phyloP scores from a whole-genome alignment of 2,888 invertebrate species.

The Drosophila prolongata region DNA sequence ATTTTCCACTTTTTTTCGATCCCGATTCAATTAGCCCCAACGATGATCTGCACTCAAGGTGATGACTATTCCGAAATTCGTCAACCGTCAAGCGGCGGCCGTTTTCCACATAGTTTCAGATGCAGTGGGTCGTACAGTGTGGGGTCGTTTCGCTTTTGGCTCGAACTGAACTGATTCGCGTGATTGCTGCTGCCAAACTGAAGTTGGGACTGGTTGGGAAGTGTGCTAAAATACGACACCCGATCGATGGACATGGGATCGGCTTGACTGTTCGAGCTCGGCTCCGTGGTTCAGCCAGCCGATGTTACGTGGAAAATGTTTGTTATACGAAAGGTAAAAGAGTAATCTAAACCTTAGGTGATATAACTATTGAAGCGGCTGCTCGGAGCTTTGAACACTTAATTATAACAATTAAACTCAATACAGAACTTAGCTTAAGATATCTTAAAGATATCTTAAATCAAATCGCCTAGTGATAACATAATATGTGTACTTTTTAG shows the following conservation, averaged over 20 bases:
- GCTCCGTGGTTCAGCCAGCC: slow-evolving; percentile 7
- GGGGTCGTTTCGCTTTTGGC: slow-evolving; percentile 8
- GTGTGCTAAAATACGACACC: slow-evolving; percentile 47
- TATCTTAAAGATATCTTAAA: too few relatives aligned
- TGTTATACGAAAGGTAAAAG: too few relatives aligned
- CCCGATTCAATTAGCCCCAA: slow-evolving; percentile 56
- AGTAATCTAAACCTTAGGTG: too few relatives aligned
- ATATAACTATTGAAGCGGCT: too few relatives aligned
- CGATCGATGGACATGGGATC: slow-evolving; percentile 55
- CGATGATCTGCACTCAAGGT: slow-evolving; percentile 55
- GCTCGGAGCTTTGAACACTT: too few relatives aligned
- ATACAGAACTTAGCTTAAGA: too few relatives aligned
- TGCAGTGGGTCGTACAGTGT: slow-evolving; percentile 7
- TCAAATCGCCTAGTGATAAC: too few relatives aligned
- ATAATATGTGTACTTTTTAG: too few relatives aligned
- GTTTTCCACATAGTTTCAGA: slow-evolving; percentile 45
- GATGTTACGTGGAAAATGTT: not conserved
- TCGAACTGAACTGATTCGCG: slow-evolving; percentile 62
- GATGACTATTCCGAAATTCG: slow-evolving; percentile 55
- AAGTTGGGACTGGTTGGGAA: slow-evolving; percentile 31
- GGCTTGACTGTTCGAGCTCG: slow-evolving; percentile 16
- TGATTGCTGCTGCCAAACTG: slow-evolving; percentile 65
- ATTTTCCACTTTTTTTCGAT: slow-evolving; percentile 37
- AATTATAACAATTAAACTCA: too few relatives aligned
- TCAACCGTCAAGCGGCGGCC: slow-evolving; percentile 50